Evolutionary conservation across 1,140 invertebrate genomes (phyloP), one percentile per base, ranked within the genome.

Genomic region (Platyscapa corneri): DNA sequence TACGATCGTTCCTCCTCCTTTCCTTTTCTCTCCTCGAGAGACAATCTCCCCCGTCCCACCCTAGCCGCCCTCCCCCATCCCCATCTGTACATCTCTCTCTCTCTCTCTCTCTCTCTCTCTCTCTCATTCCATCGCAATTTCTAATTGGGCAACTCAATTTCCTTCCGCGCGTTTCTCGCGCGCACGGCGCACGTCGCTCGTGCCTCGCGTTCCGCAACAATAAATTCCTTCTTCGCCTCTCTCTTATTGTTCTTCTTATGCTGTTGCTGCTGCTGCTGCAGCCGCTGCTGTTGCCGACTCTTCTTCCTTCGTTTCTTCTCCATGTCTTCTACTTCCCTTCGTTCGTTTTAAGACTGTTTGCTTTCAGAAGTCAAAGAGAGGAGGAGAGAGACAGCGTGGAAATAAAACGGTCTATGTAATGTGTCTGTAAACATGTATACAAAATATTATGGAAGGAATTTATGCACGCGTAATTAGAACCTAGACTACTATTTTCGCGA

Each of bases 141-240:
- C 89, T 91, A 91, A 90, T 91, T 90, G 90, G 88, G 88, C 90
- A 90, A 90, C 89, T 90, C 90, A 90, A 91, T 91, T 91, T 91
- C 90, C 90, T 91, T 91, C 90, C 88, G 89, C 85, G 89, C 86
- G 87, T 91, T 90, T 89, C 87, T 89, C 86, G 89, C 86, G 87
- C 89, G 86, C 65, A 34, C 86, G 79, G 84, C 23, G 74, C 46
- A 42, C 70, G n/a, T 77, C 75, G n/a, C 75, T 77, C 75, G 46
- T 34, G 46, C 70, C 37, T 42, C 53, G 27, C 74, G 46, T 76
- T 83, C 65, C 74, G 83, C 30, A 70, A 84, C 53, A 46, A 75
- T 85, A 78, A 75, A 82, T 67, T 82, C n/a, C 42, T 6, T 49
- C 72, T 32, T 46, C 42, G 32, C n/a, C 42, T 27, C 79, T 74